Base-by-base conservation (phyloP, 2,113 vertebrate species). In the Chaetorhynchus papuensis region DNA sequence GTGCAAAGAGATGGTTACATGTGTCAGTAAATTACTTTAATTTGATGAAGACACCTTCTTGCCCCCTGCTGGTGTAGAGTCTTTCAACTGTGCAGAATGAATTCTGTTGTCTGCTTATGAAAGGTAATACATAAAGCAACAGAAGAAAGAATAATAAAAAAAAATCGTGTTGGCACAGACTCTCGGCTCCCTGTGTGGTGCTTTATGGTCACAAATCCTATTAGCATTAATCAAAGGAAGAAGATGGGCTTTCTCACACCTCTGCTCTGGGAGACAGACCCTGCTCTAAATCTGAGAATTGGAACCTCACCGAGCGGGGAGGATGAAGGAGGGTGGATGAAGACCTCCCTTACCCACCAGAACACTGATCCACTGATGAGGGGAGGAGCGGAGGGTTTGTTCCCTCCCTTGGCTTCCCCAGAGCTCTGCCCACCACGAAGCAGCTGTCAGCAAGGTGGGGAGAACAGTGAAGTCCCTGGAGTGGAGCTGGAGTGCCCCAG, bases 401-500 rank as follows among this genome's bases (percentile, higher is more conserved):
- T 93, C 64, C 79, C 72, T 69, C 21, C 28, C 31, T 44, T 45
- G 87, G 41, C 60, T 81, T 42, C 72, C 94, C 80, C 64, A 92
- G 86, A 86, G 30, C 92, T 47, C 74, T 63, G 94, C 71, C 60
- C 56, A 41, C 50, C 90, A 89, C 86, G 23, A 79, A 72, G 42
- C 96, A 94, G 93, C 94, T 96, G 84, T 31, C 84, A 66, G 71
- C 56, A 33, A 72, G 54, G 61, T 95, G 68, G 78, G 90, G 19
- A 93, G 21, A 50, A 71, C 79, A 83, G 18, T 64, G 68, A 87
- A 95, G 72, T 18, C 78, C 88, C 94, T 86, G 56, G 79, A 64
- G 86, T 68, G 91, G 92, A 47, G 96, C 94, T 95, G 95, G 95
- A 76, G 87, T 74, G 97, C 96, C 93, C 75, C 93, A 97, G 96